Evolutionary conservation across 2,888 invertebrate species (phyloP).

Genomic region (Nycteola revayana): DNA sequence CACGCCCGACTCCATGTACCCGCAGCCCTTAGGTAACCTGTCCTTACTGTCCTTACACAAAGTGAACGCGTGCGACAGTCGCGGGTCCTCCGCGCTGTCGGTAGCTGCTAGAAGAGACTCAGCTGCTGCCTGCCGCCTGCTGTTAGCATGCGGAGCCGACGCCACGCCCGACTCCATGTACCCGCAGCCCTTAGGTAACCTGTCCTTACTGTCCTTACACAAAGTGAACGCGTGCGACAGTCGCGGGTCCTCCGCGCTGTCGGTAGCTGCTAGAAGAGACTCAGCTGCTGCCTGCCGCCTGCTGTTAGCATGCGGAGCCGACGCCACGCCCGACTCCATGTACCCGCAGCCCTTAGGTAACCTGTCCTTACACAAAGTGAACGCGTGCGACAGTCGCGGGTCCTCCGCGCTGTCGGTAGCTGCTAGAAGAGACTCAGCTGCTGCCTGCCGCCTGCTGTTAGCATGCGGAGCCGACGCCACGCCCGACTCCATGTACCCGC

Average conservation of each 20-base stretch:
- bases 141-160: conserved; percentile 94
- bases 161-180: conserved; percentile 79
- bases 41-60: too few relatives aligned
- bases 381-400: conserved; percentile 93
- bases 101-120: conserved; percentile 94
- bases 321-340: conserved; percentile 83
- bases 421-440: conserved; percentile 93
- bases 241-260: conserved; percentile 92
- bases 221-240: conserved; percentile 95
- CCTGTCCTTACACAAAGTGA: too few relatives aligned
- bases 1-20: conserved; percentile 72
- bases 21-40: too few relatives aligned
- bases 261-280: conserved; percentile 93
- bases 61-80: conserved; percentile 93
- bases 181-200: conserved; percentile 34
- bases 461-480: conserved; percentile 93
- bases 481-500: conserved; percentile 63
- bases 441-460: conserved; percentile 93
- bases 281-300: conserved; percentile 94
- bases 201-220: too few relatives aligned
- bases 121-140: conserved; percentile 92
- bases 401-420: conserved; percentile 92
- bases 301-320: conserved; percentile 93
- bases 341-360: too few relatives aligned
- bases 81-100: conserved; percentile 93